phyloP scores from a whole-genome alignment of 2,113 vertebrate species.

The Passerina amoena region DNA sequence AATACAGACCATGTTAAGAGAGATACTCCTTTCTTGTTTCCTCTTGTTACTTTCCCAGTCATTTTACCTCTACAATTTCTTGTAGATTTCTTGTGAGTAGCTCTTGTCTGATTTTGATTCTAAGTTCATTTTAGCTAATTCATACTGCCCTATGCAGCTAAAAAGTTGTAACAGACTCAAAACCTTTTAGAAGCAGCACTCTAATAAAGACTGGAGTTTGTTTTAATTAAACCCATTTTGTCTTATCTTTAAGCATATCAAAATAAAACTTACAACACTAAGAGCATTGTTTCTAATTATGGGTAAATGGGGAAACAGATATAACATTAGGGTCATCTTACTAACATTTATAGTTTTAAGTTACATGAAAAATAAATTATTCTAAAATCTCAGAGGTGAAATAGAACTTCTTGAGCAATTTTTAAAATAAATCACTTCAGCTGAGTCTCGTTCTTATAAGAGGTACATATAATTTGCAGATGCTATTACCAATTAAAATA shows the following conservation, averaged over 20 bases:
- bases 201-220: neutral
- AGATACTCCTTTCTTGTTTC: neutral
- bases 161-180: neutral
- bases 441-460: neutral
- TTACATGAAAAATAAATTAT: neutral
- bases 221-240: neutral
- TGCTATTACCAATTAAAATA: neutral
- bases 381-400: neutral
- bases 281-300: neutral
- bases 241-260: neutral
- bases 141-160: neutral
- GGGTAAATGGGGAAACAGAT: neutral
- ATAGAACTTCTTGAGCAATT: neutral
- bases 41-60: neutral
- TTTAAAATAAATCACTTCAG: neutral
- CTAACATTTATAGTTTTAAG: neutral
- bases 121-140: neutral
- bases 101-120: neutral
- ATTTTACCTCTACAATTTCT: neutral
- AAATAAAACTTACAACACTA: neutral
- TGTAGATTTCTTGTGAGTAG: neutral
- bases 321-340: neutral
- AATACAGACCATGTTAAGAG: neutral
- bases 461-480: neutral
- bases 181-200: neutral